Evolutionary conservation across 30 jellyfish, hydroid and myxozoan species (phyloP).

Genomic region (Morbakka virulenta): DNA sequence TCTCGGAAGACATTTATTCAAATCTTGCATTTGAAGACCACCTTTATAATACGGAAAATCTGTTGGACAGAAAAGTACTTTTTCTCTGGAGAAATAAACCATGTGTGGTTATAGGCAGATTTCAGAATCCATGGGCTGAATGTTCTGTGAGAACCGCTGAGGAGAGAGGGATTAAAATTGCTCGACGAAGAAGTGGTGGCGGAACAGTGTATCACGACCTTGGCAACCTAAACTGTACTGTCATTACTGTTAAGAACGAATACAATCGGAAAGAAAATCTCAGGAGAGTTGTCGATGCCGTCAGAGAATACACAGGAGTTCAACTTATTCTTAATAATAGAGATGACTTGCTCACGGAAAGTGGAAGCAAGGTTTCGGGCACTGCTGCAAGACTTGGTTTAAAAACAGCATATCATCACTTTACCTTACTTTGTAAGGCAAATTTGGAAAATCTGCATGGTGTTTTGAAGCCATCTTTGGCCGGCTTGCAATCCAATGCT

Average conservation of each 20-base stretch:
- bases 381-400: constrained; percentile 94
- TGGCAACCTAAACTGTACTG: constrained; percentile 88
- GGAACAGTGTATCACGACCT: constrained; percentile 96
- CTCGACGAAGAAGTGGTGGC: constrained; percentile 94
- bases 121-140: constrained; percentile 96
- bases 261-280: constrained; percentile 67
- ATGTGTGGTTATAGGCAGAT: constrained; percentile 86
- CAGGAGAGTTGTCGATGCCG: constrained; percentile 27
- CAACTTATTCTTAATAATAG: constrained; percentile 42
- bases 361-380: constrained; percentile 77
- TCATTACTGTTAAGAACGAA: constrained; percentile 41
- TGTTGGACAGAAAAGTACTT: neutral
- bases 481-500: constrained; percentile 70
- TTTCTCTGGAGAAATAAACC: constrained; percentile 87
- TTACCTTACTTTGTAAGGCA: constrained; percentile 78
- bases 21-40: constrained; percentile 83
- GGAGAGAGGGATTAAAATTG: constrained; percentile 26
- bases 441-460: constrained; percentile 19
- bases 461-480: constrained; percentile 38
- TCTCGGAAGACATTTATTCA: constrained; percentile 37
- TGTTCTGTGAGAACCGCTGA: constrained; percentile 47
- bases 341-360: constrained; percentile 68
- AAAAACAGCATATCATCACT: constrained; percentile 89
- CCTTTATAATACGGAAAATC: constrained; percentile 40
- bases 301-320: constrained; percentile 5